Conservation (phyloP, 2,888 invertebrate species). For the Lamellibrachia columna region DNA sequence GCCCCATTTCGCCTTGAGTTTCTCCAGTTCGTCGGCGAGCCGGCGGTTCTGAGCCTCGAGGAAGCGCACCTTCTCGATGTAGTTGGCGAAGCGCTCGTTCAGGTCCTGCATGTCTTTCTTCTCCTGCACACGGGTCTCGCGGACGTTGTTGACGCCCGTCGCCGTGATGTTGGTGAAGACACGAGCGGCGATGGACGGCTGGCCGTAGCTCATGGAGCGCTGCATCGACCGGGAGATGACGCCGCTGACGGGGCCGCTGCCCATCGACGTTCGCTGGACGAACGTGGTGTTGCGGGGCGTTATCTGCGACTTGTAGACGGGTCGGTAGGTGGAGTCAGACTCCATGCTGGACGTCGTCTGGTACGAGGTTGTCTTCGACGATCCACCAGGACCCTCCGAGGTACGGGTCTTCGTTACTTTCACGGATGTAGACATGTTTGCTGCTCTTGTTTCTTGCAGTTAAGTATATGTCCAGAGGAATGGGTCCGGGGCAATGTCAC, state of each 20-base stretch:
- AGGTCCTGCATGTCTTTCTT: conserved; percentile 69
- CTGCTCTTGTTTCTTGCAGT: background rate
- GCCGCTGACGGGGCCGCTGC: background rate
- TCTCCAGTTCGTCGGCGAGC: conserved; percentile 61
- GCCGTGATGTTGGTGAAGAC: conserved; percentile 53
- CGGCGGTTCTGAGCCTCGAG: conserved; percentile 67
- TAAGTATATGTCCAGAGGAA: background rate
- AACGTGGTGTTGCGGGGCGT: conserved; percentile 25
- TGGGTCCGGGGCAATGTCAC: background rate
- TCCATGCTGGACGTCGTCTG: conserved; percentile 19
- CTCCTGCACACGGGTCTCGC: conserved; percentile 66
- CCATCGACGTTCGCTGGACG: conserved; percentile 22
- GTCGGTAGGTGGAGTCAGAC: background rate
- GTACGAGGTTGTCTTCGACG: conserved; percentile 17
- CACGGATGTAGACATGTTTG: conserved; percentile 5
- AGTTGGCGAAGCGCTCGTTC: conserved; percentile 69
- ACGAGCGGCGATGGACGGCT: conserved; percentile 44
- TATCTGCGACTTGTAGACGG: conserved; percentile 17
- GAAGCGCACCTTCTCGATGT: conserved; percentile 69
- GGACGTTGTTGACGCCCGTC: conserved; percentile 64
- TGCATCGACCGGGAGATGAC: background rate
- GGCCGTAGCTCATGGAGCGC: conserved; percentile 21
- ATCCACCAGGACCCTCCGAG: background rate
- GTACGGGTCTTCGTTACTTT: background rate
- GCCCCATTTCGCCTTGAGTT: conserved; percentile 51